A percentile compares a stretch with the other conserved stretches of the same genome.
Evolutionary conservation across 2,888 invertebrate genomes (phyloP).

Genomic region (Sympetrum striolatum): DNA sequence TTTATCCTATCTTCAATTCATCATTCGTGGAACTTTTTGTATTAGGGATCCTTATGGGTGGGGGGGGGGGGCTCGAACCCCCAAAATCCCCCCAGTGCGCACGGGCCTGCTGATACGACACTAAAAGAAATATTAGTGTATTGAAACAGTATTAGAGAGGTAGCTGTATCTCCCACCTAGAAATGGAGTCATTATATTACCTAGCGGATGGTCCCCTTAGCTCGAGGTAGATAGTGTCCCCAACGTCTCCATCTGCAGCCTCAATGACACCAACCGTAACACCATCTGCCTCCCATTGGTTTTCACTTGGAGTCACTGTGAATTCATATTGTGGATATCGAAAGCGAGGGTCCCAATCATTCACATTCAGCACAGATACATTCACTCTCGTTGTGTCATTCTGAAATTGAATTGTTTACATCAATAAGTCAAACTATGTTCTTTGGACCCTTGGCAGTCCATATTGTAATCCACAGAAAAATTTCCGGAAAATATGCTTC

Average conservation of each 20-base stretch:
- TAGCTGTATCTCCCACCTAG: not conserved
- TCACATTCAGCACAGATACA: constrained; percentile 82
- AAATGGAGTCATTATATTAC: constrained; percentile 55
- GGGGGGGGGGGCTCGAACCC: too few species aligned
- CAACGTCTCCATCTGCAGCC: constrained; percentile 86
- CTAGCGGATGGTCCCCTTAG: constrained; percentile 74
- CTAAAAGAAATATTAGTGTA: too few species aligned
- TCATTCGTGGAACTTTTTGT: too few species aligned
- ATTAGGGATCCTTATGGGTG: too few species aligned
- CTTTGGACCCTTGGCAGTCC: too few species aligned
- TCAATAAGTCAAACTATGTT: not conserved
- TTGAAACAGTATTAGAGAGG: not conserved
- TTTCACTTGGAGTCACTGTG: constrained; percentile 52
- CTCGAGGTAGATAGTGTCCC: constrained; percentile 75
- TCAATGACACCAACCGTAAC: constrained; percentile 71
- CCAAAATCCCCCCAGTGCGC: too few species aligned
- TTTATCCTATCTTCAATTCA: too few species aligned
- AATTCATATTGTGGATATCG: constrained; percentile 89
- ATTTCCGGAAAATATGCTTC: too few species aligned
- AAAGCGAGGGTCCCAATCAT: constrained; percentile 94
- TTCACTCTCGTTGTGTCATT: constrained; percentile 85
- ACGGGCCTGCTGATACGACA: too few species aligned
- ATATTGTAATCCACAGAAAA: too few species aligned
- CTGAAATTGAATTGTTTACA: constrained; percentile 59
- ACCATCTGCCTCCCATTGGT: constrained; percentile 50